Base-by-base conservation (phyloP, 1,140 invertebrate species). In the Agraylea sexmaculata region DNA sequence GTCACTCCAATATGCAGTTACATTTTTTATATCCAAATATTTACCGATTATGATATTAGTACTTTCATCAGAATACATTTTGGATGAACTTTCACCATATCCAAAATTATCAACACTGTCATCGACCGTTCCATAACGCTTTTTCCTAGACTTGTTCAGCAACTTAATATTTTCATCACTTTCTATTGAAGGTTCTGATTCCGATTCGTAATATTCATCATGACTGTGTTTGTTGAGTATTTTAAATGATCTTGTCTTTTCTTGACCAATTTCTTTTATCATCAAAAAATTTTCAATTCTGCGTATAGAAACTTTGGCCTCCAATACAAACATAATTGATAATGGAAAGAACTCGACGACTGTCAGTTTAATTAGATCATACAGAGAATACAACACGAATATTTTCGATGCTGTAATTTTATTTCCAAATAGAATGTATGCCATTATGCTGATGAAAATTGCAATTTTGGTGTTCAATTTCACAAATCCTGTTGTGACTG, bases 401-500 rank as follows among this genome's bases (percentile, higher is more conserved):
- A 83, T 77, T 55, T 74, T 82, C 42, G 86, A 75, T 1, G 88
- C 81, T 0, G 74, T 82, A 2, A 87, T 61, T 27, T 74, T 59
- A 43, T 74, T 67, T 1, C 72, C 73, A 8, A 75, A 60, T 0
- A 81, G 66, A 4, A 88, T 72, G 50, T 80, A 88, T 0, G 78
- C 71, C n/a, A 89, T 59, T 16, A 92, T 75, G 1, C 78, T 82
- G 0, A 86, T 55, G 46, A 88, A 85, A 1, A 88, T 71, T 0
- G 84, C 78, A 0, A 87, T 57, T 55, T 86, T 83, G 0, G 83
- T 77, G 42, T 80, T 79, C 38, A 85, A 45, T 47, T 68, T 66
- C 3, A 75, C 72, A 49, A 77, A 78, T 0, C 74, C 77, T 52
- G 79, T 66, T 48, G 78, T 75, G 2, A 82, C 59, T 4, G 77